Base-by-base conservation (phyloP, 1,140 invertebrate species). In the Drosophila insularis region DNA sequence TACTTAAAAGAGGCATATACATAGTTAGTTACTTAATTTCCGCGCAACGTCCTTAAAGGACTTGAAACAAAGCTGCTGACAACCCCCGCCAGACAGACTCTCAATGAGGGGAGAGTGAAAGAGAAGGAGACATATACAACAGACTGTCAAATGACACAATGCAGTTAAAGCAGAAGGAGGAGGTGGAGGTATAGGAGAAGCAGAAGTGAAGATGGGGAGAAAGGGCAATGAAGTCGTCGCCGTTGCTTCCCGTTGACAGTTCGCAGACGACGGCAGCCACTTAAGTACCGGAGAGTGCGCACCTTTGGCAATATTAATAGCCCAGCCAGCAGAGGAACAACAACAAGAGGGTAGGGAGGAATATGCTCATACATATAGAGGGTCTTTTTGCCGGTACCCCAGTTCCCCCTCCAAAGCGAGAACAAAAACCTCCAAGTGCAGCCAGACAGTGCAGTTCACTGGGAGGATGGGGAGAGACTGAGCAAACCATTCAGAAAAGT, bases 301-400 rank as follows among this genome's bases (percentile, higher is more conserved):
- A 89, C 84, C 84, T 89, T 89, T 89, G 85, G 85, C 85, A 84
- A 89, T 89, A 84, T 84, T 87, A 84, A 89, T 80, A 78, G 80
- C 76, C 37, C 63, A 64, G 78, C 68, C 70, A 69, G 40, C 71
- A 71, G 37, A 21, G 73, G 54, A 58, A 62, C 11, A 37, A 37
- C 43, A 58, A 65, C 35, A 37, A 13, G 11, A 31, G 40, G 32
- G 32, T n/a, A n/a, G 32, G 2, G 32, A 35, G 32, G 2, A 11
- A 7, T 27, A 27, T 5, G 27, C 27, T 27, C 27, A 35, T 35
- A 35, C 10, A 35, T 11, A 13, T 3, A 37, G 35, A 37, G 35
- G 35, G 35, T 37, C 10, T 35, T n/a, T 40, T 40, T n/a, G 11
- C 3, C 39, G 23, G 4, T 4, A 23, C 0, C 27, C 27, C 4